These are phyloP conservation scores for Halyomorpha halys DNA, from an alignment of 1,140 invertebrate genomes.

Conservation along the genomic window DNA sequence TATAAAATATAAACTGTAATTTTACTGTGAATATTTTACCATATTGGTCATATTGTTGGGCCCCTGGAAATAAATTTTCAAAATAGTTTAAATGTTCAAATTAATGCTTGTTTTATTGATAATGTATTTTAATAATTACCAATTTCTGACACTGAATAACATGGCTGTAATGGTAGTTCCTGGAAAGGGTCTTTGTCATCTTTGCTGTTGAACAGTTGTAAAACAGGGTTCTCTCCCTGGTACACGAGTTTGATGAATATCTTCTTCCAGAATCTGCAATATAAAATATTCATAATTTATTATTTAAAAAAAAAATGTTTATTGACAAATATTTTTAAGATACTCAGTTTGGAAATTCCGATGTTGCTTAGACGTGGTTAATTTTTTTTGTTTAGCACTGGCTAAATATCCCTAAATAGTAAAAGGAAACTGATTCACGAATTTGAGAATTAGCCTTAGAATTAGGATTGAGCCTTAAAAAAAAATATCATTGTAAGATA, in stretches of 20 bases:
- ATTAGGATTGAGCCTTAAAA: too few relatives aligned
- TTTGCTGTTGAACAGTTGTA: slow-evolving; percentile 74
- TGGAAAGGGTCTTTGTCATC: slow-evolving; percentile 86
- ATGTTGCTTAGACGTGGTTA: too few relatives aligned
- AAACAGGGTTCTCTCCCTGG: slow-evolving; percentile 70
- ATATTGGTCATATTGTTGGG: slow-evolving; percentile 95
- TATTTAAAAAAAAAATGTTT: too few relatives aligned
- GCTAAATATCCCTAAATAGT: too few relatives aligned
- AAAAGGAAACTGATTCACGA: too few relatives aligned
- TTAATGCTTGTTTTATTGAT: not conserved
- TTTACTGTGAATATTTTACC: slow-evolving; percentile 99
- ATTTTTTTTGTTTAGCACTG: too few relatives aligned
- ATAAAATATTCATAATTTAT: not conserved
- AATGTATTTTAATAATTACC: slow-evolving; percentile 32
- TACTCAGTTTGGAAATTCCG: too few relatives aligned
- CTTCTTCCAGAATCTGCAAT: slow-evolving; percentile 88
- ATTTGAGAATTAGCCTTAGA: too few relatives aligned
- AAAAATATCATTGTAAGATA: too few relatives aligned
- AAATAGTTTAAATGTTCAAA: not conserved
- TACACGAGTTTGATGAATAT: slow-evolving; percentile 73
- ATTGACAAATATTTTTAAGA: too few relatives aligned
- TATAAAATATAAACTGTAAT: slow-evolving; percentile 96
- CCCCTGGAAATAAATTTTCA: slow-evolving; percentile 41
- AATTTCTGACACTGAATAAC: slow-evolving; percentile 84
- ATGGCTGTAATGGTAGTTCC: slow-evolving; percentile 83